phyloP scores from a whole-genome alignment of 2,888 invertebrate genomes.

The Aromia moschata region DNA sequence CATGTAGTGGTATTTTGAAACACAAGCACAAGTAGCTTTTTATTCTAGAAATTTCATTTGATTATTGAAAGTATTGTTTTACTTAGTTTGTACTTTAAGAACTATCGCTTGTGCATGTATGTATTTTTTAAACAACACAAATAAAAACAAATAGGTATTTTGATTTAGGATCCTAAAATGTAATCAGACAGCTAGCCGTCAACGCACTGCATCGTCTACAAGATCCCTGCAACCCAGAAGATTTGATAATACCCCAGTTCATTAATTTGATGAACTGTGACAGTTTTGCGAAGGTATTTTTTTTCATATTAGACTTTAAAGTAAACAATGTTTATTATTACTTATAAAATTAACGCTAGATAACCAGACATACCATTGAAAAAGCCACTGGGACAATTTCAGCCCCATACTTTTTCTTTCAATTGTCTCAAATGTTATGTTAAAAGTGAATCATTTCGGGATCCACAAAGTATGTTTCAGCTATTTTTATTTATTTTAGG shows the following conservation, averaged over 20 bases:
- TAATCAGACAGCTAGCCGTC: slow-evolving; percentile 83
- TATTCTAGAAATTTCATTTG: neutral
- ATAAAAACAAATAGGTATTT: too few relatives aligned
- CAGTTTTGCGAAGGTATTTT: slow-evolving; percentile 67
- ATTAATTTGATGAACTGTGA: slow-evolving; percentile 78
- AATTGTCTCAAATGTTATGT: too few relatives aligned
- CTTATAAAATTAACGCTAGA: too few relatives aligned
- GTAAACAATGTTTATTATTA: too few relatives aligned
- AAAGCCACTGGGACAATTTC: too few relatives aligned
- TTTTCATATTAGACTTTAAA: neutral
- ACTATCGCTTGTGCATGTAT: neutral
- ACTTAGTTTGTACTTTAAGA: neutral
- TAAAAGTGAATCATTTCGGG: too few relatives aligned
- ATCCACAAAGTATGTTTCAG: too few relatives aligned
- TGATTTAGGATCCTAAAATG: slow-evolving; percentile 77
- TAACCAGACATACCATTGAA: too few relatives aligned
- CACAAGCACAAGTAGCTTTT: neutral
- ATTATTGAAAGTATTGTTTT: neutral
- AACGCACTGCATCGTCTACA: slow-evolving; percentile 82
- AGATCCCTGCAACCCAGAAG: slow-evolving; percentile 77
- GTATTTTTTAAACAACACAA: too few relatives aligned
- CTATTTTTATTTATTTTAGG: slow-evolving; percentile 38
- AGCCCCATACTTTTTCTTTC: too few relatives aligned
- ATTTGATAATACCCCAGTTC: slow-evolving; percentile 78
- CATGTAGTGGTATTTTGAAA: neutral